Percentiles rank a stretch among this genome's conserved stretches.
These are phyloP conservation scores for Gorilla gorilla DNA, from an alignment of 2,113 vertebrate species.

Conservation along the genomic window DNA sequence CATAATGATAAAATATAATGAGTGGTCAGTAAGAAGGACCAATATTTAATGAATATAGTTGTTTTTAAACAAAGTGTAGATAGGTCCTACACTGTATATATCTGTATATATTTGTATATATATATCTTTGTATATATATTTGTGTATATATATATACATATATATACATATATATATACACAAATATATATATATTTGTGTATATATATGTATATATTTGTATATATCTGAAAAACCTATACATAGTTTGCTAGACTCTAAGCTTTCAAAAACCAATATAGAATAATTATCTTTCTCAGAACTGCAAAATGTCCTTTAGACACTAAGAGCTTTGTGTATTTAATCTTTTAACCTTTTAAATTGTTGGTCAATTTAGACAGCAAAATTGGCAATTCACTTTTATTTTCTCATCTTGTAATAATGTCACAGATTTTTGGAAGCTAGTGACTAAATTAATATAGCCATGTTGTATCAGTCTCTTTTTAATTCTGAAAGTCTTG, in stretches of 20 bases:
- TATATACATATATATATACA: no score
- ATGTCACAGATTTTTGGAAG: conserved; percentile 6
- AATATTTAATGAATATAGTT: conserved; percentile 14
- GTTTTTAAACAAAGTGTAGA: background rate
- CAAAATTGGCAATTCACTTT: background rate
- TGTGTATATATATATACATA: no score
- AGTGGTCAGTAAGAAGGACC: background rate
- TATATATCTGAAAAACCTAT: background rate
- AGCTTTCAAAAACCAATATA: conserved; percentile 18
- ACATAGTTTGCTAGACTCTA: background rate
- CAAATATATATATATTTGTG: no score
- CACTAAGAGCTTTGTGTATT: background rate
- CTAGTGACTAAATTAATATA: background rate
- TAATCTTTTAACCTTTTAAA: conserved; percentile 30
- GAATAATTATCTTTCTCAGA: conserved; percentile 36
- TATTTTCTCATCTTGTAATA: conserved; percentile 16
- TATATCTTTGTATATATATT: no score
- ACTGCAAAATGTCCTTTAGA: background rate
- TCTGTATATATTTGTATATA: background rate
- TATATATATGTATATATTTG: no score
- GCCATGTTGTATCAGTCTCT: background rate
- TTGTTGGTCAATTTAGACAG: background rate
- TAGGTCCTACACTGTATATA: background rate
- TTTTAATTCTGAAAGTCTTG: background rate
- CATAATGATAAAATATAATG: conserved; percentile 31